phyloP scores from a whole-genome alignment of 92 coral and sea anemone genomes.

The Muricea muricata region DNA sequence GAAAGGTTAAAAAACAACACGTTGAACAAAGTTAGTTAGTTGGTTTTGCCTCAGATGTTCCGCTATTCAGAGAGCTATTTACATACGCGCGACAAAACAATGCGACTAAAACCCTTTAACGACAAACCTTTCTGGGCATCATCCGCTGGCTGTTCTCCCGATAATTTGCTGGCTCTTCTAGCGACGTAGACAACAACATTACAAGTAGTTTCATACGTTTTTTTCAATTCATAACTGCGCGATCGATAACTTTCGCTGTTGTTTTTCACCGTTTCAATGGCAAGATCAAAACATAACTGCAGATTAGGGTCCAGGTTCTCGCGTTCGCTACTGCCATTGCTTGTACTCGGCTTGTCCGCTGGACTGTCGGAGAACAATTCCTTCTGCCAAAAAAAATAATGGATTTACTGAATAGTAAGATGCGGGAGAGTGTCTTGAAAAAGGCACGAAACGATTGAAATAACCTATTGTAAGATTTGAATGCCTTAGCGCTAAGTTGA shows the following conservation, averaged over 20 bases:
- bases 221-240: slow-evolving; percentile 10
- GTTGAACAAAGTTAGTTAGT: too few species aligned
- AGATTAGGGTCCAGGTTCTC: slow-evolving; percentile 6
- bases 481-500: not conserved
- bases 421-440: not conserved
- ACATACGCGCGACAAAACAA: too few species aligned
- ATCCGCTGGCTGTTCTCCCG: not conserved
- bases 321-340: not conserved
- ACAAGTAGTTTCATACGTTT: slow-evolving; percentile 28
- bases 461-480: too few species aligned
- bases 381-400: not conserved
- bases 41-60: too few species aligned
- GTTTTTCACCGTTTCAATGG: slow-evolving; percentile 6
- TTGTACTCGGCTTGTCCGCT: slow-evolving; percentile 30
- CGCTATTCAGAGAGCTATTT: too few species aligned
- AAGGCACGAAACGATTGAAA: too few species aligned
- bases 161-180: not conserved
- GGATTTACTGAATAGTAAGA: too few species aligned
- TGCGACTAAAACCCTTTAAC: too few species aligned
- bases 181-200: slow-evolving; percentile 24
- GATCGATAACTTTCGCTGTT: not conserved
- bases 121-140: not conserved
- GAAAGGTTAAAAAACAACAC: too few species aligned
- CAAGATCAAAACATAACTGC: slow-evolving; percentile 35
- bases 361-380: slow-evolving; percentile 31